These are phyloP conservation scores for Oreonectes daqikongensis DNA, from an alignment of 2,797 vertebrate species.

Conservation along the genomic window DNA sequence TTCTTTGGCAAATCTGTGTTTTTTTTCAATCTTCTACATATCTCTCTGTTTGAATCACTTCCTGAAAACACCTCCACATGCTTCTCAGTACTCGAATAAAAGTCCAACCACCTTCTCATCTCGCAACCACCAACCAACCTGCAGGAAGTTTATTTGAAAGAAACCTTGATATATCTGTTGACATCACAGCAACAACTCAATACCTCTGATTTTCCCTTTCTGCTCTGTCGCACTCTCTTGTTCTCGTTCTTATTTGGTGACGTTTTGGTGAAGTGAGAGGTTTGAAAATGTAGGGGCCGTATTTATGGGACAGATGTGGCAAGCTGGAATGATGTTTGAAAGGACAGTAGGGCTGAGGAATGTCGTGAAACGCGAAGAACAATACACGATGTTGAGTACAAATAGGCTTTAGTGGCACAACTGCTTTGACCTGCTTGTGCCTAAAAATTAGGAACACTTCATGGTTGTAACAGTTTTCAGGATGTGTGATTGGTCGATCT, in stretches of 20 bases:
- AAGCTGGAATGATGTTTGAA: slow-evolving; percentile 31
- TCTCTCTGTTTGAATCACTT: slow-evolving; percentile 19
- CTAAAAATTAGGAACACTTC: neutral
- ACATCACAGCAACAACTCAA: neutral
- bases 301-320: slow-evolving; percentile 42
- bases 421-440: no score
- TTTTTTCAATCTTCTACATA: neutral
- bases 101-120: neutral
- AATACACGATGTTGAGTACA: neutral
- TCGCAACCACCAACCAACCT: neutral
- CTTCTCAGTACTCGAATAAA: neutral
- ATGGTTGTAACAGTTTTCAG: neutral
- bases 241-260: neutral
- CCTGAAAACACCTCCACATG: slow-evolving; percentile 19
- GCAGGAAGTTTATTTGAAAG: neutral
- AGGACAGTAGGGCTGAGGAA: slow-evolving; percentile 21
- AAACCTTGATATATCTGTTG: neutral
- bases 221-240: neutral
- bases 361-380: neutral
- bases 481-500: slow-evolving; percentile 11
- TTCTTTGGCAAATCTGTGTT: neutral
- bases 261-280: slow-evolving; percentile 24
- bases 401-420: no score
- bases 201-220: slow-evolving; percentile 7
- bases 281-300: slow-evolving; percentile 39